Conservation (phyloP, 2,888 invertebrate species). For the Drosophila prolongata region DNA sequence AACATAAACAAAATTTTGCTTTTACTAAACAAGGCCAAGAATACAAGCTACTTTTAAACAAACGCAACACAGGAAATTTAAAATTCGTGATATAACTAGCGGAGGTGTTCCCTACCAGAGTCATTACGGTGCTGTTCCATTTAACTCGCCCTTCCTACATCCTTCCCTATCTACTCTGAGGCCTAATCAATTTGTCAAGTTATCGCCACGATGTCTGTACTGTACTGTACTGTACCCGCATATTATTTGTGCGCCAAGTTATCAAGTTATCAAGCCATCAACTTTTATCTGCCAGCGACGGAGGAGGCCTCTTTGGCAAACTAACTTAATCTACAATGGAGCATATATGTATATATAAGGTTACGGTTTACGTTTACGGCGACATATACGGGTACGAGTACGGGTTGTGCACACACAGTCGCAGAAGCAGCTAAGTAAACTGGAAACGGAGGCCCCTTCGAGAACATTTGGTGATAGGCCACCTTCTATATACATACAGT, state of each 20-base stretch:
- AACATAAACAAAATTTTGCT: slow-evolving; percentile 15
- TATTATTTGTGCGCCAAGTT: slow-evolving; percentile 58
- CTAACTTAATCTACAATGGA: slow-evolving; percentile 41
- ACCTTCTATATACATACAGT: slow-evolving; percentile 22
- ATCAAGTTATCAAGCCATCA: slow-evolving; percentile 60
- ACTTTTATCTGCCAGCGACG: slow-evolving; percentile 52
- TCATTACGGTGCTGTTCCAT: neutral
- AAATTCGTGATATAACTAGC: neutral
- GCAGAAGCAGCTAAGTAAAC: slow-evolving; percentile 69
- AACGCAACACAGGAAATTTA: neutral
- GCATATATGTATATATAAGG: slow-evolving; percentile 15
- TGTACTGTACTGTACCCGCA: slow-evolving; percentile 60
- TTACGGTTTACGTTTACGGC: slow-evolving; percentile 14
- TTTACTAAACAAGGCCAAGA: slow-evolving; percentile 23
- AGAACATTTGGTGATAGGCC: slow-evolving; percentile 43
- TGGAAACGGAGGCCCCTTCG: slow-evolving; percentile 39
- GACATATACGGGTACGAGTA: slow-evolving; percentile 10
- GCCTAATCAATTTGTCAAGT: slow-evolving; percentile 55
- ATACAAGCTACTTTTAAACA: slow-evolving; percentile 8
- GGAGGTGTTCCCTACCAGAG: neutral
- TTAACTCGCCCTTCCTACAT: neutral
- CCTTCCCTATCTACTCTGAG: slow-evolving; percentile 6
- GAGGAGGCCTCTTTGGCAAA: slow-evolving; percentile 60
- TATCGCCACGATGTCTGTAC: slow-evolving; percentile 71
- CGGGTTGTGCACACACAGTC: slow-evolving; percentile 26